Conservation (phyloP, 1,140 invertebrate genomes). For the Calephelis virginiensis region DNA sequence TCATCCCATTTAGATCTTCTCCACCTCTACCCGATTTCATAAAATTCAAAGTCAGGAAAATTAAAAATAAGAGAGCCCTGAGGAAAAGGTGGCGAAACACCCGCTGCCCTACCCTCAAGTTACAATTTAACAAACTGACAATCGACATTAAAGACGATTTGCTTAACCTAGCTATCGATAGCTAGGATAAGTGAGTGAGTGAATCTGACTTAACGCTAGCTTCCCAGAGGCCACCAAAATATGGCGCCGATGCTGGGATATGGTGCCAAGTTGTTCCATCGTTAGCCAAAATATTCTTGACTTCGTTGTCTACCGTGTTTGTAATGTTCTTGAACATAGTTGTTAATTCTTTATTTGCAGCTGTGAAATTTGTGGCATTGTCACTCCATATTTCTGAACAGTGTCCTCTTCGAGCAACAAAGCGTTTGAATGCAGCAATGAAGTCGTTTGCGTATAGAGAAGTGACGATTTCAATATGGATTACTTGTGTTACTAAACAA, state of each 20-base stretch:
- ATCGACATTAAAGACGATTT: too few species aligned
- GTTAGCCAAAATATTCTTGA: background rate
- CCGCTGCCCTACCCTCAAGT: too few species aligned
- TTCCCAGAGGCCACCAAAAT: background rate
- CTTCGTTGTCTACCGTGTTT: background rate
- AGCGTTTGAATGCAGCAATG: conserved; percentile 20
- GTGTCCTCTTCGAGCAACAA: conserved; percentile 16
- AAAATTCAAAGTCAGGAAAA: too few species aligned
- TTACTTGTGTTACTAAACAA: conserved; percentile 19
- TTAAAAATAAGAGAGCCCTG: too few species aligned
- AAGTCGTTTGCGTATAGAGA: conserved; percentile 20
- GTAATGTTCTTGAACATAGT: conserved; percentile 2
- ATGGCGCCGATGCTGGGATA: background rate
- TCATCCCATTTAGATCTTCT: too few species aligned
- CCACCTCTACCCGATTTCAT: too few species aligned
- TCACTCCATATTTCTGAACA: conserved; percentile 18
- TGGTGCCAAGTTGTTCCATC: background rate
- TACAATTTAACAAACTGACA: too few species aligned
- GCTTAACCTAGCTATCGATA: too few species aligned
- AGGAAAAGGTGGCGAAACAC: too few species aligned
- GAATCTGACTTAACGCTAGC: background rate
- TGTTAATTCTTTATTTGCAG: conserved; percentile 11
- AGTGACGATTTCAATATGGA: conserved; percentile 22
- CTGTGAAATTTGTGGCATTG: conserved; percentile 18
- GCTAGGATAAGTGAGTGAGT: too few species aligned